Percentiles rank a stretch among this genome's conserved stretches.
Evolutionary conservation across 2,797 vertebrate species (phyloP).

Genomic region (Phyllotis vaccarum): DNA sequence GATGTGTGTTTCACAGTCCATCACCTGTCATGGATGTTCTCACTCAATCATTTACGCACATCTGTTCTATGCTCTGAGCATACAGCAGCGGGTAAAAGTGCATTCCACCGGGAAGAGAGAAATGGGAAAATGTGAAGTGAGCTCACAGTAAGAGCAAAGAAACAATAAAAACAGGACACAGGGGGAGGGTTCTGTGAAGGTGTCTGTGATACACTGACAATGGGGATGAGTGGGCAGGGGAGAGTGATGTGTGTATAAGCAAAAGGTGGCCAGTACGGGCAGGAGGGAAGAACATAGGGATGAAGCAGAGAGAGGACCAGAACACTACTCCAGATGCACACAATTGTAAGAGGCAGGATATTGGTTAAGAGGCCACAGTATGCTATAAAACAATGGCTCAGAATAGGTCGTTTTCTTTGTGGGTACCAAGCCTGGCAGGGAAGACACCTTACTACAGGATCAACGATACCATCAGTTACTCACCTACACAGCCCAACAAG

Average conservation of each 20-base stretch:
- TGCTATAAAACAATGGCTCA: conserved; percentile 59
- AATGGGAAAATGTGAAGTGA: not conserved
- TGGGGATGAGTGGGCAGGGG: not conserved
- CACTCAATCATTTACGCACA: not conserved
- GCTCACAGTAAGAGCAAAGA: not conserved
- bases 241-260: fast-evolving
- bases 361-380: not conserved
- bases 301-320: not conserved
- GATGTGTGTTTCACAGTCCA: not conserved
- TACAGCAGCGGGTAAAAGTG: not conserved
- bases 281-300: not conserved
- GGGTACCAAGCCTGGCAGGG: conserved; percentile 11
- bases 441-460: conserved; percentile 56
- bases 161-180: not conserved
- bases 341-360: not conserved
- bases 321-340: not conserved
- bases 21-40: not conserved
- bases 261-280: fast-evolving
- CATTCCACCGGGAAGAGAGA: not conserved
- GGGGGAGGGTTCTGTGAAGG: not conserved
- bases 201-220: not conserved
- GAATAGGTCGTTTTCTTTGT: conserved; percentile 48
- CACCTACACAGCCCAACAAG: not conserved
- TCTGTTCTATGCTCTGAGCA: not conserved
- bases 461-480: conserved; percentile 69